phyloP scores from a whole-genome alignment of 1,140 invertebrate genomes.

The Homalodisca vitripennis region DNA sequence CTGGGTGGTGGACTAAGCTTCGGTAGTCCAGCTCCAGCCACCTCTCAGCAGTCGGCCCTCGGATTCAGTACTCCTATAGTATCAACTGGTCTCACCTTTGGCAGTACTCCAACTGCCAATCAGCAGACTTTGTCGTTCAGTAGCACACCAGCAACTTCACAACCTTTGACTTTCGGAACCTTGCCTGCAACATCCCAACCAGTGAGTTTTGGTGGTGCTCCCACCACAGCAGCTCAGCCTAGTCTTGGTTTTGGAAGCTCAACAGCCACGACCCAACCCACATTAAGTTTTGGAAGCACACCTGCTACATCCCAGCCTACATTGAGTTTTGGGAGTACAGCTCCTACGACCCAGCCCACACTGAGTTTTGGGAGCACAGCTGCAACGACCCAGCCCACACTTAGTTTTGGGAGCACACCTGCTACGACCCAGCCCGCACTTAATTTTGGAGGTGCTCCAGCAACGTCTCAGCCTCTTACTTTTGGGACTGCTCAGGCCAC shows the following conservation, averaged over 20 bases:
- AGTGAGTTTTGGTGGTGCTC: background rate
- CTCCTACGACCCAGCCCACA: background rate
- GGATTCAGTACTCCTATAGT: no score
- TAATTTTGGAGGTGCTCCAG: background rate
- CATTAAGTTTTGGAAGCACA: background rate
- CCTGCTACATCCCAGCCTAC: background rate
- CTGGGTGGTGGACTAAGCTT: no score
- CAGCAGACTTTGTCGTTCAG: conserved; percentile 41
- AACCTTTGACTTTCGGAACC: conserved; percentile 36
- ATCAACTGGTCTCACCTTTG: background rate
- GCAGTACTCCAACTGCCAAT: background rate
- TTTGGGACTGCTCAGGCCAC: no score
- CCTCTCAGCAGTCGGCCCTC: no score
- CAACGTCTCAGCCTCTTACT: background rate
- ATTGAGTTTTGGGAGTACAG: background rate
- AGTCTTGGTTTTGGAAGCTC: background rate
- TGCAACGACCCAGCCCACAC: background rate
- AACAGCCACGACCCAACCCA: background rate
- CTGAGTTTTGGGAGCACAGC: conserved; percentile 1
- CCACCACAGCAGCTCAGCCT: background rate
- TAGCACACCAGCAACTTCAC: conserved; percentile 40
- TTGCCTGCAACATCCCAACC: background rate
- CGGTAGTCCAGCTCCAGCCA: no score
- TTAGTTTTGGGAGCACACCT: conserved; percentile 1
- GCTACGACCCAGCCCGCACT: background rate